phyloP scores from a whole-genome alignment of 2,888 invertebrate species.

The Drosophila stalkeri region DNA sequence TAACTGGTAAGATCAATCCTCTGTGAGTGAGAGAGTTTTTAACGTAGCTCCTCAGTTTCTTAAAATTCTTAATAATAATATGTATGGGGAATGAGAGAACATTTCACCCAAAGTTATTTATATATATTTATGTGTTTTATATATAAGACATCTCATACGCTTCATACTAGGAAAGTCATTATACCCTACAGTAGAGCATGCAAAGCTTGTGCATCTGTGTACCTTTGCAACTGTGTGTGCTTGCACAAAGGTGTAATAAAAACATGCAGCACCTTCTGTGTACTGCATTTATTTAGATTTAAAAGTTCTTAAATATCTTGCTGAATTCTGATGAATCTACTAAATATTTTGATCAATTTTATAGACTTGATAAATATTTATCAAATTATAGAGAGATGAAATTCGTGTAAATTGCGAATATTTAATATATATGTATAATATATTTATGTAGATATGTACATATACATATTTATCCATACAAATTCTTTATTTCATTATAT shows the following conservation, averaged over 20 bases:
- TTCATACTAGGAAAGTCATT: background rate
- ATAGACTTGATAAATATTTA: background rate
- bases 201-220: background rate
- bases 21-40: too few species aligned
- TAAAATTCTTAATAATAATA: too few species aligned
- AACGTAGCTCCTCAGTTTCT: too few species aligned
- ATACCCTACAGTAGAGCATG: background rate
- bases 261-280: conserved; percentile 26
- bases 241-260: conserved; percentile 38
- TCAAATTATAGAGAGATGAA: background rate
- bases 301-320: conserved; percentile 10
- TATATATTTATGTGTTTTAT: background rate
- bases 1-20: too few species aligned
- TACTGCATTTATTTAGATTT: conserved; percentile 21
- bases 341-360: background rate
- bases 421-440: too few species aligned
- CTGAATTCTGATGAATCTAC: background rate
- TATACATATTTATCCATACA: too few species aligned
- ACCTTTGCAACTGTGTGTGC: background rate
- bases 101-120: too few species aligned
- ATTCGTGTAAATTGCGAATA: too few species aligned
- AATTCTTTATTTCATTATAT: background rate
- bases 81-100: too few species aligned
- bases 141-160: background rate
- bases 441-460: background rate